Evolutionary conservation across 2,888 invertebrate genomes (phyloP), one percentile per base, ranked within the genome.

Genomic region (Apotomis turbidana): DNA sequence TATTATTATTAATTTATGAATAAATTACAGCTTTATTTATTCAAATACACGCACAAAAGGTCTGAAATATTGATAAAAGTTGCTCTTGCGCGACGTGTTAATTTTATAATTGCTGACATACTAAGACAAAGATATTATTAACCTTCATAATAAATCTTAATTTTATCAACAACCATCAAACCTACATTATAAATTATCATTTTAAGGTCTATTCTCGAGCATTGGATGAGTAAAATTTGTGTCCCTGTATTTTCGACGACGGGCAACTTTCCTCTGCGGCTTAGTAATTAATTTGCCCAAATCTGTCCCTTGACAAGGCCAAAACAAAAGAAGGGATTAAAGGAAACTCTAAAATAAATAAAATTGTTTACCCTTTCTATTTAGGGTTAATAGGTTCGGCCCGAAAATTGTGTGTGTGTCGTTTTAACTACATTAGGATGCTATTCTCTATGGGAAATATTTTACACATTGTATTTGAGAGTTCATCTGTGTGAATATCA

Each of bases 331-430:
- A 78, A 79, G 76, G 79, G 79, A 80, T 84, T 81, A 83, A 80
- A 83, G 78, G 83, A 83, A 82, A 79, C 78, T 81, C 79, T 83
- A 80, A 82, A 82, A 82, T 79, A 83, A 82, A 83, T 79, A 81
- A 81, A 82, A 80, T 77, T 76, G 76, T 68, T 76, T 81, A 77
- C 77, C 77, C 79, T 81, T 78, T 80, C 70, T 68, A 68, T 76
- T 76, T 79, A 80, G 77, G 38, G 58, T 44, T 61, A 49, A 49
- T 49, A 27, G 9, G n/a, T 41, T 55, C 3, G 5, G 15, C 4
- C 58, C 38, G 13, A 58, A 67, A 44, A 57, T 46, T 38, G 49
- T 49, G 12, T 49, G 10, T 49, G 49, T 49, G 49, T n/a, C n/a
- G 49, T 49, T 49, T 49, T 49, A 49, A 49, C 8, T 49, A 49